These are phyloP conservation scores for Halcyon leucocephala DNA, from an alignment of 2,797 vertebrate species.

Conservation along the genomic window DNA sequence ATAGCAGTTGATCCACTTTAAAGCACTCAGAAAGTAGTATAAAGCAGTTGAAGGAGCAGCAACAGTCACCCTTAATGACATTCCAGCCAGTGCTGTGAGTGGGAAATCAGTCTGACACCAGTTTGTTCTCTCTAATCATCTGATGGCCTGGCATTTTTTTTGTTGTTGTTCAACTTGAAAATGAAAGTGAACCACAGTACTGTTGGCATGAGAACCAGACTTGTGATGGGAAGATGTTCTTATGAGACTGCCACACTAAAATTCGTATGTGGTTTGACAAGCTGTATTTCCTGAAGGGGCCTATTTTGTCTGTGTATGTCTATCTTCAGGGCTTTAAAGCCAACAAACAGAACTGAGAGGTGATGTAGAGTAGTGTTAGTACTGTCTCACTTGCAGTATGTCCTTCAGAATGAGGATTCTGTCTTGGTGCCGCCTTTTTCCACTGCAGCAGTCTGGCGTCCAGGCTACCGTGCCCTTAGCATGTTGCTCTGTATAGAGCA, in stretches of 20 bases:
- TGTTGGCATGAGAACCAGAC: neutral
- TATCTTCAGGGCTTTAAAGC: neutral
- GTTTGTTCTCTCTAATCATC: neutral
- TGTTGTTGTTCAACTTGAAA: neutral
- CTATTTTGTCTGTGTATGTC: neutral
- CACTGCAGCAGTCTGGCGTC: fast-evolving
- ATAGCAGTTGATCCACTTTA: neutral
- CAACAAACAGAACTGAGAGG: neutral
- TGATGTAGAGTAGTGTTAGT: neutral
- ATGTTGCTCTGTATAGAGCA: fast-evolving
- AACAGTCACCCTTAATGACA: neutral
- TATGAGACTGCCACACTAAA: neutral
- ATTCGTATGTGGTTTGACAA: neutral
- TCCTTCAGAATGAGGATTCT: neutral
- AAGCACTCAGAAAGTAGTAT: neutral
- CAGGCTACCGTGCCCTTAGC: neutral
- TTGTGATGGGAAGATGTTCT: neutral
- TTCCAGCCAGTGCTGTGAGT: fast-evolving
- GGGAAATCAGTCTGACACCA: neutral
- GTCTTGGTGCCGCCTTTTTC: neutral
- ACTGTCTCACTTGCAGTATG: fast-evolving
- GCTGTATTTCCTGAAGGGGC: neutral
- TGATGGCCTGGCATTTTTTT: neutral
- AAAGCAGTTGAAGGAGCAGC: neutral
- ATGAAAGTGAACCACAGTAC: neutral